Percentiles rank a stretch among this genome's conserved stretches.
Conservation (phyloP, 2,113 vertebrate genomes). For the Lichenostomus cassidix region DNA sequence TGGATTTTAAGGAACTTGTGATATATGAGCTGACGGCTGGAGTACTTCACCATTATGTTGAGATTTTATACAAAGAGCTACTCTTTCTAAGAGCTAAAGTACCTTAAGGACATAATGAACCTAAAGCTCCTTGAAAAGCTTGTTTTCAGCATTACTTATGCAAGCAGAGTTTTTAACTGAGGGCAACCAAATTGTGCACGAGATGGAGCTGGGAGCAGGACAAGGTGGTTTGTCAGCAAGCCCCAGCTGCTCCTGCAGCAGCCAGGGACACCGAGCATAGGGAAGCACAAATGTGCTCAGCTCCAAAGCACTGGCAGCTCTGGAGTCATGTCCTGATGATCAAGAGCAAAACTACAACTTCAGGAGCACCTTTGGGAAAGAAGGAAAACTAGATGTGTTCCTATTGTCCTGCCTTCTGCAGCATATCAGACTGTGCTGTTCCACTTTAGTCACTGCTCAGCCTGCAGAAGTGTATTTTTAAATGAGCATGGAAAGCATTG, state of each 20-base stretch:
- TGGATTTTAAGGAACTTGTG: background rate
- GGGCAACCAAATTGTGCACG: background rate
- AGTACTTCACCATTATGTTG: background rate
- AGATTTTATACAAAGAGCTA: background rate
- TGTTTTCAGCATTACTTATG: background rate
- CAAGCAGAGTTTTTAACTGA: background rate
- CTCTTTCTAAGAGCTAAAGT: background rate
- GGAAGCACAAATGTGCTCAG: background rate
- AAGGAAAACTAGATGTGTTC: background rate
- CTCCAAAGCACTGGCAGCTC: background rate
- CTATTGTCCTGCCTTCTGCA: background rate
- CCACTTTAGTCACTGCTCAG: background rate
- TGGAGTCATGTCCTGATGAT: fast-evolving
- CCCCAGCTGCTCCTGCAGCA: background rate
- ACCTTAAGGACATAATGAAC: background rate
- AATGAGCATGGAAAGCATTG: background rate
- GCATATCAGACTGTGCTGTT: fast-evolving
- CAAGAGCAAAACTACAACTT: background rate
- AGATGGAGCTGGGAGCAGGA: background rate
- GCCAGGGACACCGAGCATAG: fast-evolving
- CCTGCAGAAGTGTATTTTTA: background rate
- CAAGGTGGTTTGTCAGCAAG: background rate
- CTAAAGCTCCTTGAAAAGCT: background rate
- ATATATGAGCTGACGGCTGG: background rate
- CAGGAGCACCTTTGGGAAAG: background rate